Evolutionary conservation across 2,888 invertebrate genomes (phyloP), one percentile per base, ranked within the genome.

Genomic region (Syrphus vitripennis): DNA sequence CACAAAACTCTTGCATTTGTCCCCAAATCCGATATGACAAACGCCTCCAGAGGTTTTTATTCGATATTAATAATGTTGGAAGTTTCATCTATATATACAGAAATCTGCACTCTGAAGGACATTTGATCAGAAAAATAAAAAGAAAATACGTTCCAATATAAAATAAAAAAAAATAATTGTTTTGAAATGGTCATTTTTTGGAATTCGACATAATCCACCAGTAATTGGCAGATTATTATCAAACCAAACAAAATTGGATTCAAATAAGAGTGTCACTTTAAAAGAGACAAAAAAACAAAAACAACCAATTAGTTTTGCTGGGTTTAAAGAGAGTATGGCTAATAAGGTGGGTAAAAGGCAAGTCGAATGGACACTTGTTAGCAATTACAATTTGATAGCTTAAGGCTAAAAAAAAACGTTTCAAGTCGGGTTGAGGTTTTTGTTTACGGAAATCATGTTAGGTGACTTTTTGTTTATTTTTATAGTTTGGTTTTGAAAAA

Each of bases 171-270:
- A 45, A 24, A 21, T 19, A 63, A 63, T 19, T 59, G n/a, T 55
- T 78, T 55, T 1, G 71, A 55, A 78, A 78, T 21, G 71, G 29
- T 48, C 48, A 45, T 61, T 53, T 75, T n/a, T 34, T n/a, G 21
- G 9, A 37, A 29, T 21, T 48, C 10, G 57, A 55, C 70, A 75
- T 63, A 67, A 40, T 71, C 70, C 70, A 55, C 16, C 37, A 24
- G 42, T 65, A 76, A 76, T 76, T 71, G 71, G 31, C 50, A 37
- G 57, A 65, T 76, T 65, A 65, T 16, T 26, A 50, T 21, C 50
- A 10, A 31, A n/a, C 21, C 14, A 21, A 61, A 48, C 12, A 31
- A 67, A 40, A 63, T 67, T 50, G 6, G 26, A 42, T 24, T 63
- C 42, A 29, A 26, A 63, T 24, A 59, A 21, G 1, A 29, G 9